Conservation (phyloP, 2,797 vertebrate species). For the Champsocephalus gunnari region DNA sequence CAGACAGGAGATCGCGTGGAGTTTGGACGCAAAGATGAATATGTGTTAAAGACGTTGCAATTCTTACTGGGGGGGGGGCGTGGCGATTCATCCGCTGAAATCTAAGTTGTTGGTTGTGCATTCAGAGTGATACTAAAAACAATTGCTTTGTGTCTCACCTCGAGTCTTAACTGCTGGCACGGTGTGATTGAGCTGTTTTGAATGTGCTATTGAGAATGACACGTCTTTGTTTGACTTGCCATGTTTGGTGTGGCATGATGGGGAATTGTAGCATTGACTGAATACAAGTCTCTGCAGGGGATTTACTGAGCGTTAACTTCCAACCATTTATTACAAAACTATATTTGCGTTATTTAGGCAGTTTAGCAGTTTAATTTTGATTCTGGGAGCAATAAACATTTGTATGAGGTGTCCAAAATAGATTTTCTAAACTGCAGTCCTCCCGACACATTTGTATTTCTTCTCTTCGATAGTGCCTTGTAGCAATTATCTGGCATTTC, state of each 20-base stretch:
- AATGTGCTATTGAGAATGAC: background rate
- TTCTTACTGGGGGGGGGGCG: background rate
- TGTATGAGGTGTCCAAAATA: constrained; percentile 29
- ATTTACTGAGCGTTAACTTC: constrained; percentile 9
- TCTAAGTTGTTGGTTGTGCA: background rate
- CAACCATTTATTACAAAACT: constrained; percentile 18
- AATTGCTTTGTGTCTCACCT: background rate
- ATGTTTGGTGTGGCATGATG: background rate
- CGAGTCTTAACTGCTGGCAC: background rate
- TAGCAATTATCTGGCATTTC: constrained; percentile 29
- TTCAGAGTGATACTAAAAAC: background rate
- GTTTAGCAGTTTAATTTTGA: background rate
- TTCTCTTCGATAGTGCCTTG: constrained; percentile 79
- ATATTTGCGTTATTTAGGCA: background rate
- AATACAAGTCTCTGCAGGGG: constrained; percentile 4
- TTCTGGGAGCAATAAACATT: constrained; percentile 17
- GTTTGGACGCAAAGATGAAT: constrained; percentile 17
- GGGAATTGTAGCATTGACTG: background rate
- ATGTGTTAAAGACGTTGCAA: background rate
- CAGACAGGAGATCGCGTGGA: constrained; percentile 69
- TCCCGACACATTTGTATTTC: background rate
- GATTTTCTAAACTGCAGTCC: constrained; percentile 12
- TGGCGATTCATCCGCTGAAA: background rate
- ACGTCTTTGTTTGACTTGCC: background rate
- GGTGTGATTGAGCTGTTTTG: background rate